phyloP scores from a whole-genome alignment of 1,140 invertebrate species.

The Drosophila repleta region DNA sequence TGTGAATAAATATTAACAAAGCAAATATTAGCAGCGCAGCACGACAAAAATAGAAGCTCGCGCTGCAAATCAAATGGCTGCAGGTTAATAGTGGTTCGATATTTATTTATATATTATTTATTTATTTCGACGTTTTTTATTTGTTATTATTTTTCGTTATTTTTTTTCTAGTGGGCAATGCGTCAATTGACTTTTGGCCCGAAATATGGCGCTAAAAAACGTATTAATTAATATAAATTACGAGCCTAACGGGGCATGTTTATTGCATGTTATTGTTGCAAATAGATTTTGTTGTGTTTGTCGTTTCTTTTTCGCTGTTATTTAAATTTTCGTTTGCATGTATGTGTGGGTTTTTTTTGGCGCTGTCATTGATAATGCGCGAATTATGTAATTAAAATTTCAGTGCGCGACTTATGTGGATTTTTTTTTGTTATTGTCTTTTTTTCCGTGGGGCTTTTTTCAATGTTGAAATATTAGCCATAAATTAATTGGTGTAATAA shows the following conservation, averaged over 20 bases:
- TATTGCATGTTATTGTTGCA: conserved; percentile 48
- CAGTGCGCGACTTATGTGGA: conserved; percentile 28
- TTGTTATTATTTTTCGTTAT: conserved; percentile 33
- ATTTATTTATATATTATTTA: conserved; percentile 72
- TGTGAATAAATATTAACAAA: conserved; percentile 38
- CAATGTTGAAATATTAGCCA: conserved; percentile 51
- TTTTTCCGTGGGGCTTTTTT: conserved; percentile 8
- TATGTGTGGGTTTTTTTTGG: not conserved
- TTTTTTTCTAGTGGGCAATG: not conserved
- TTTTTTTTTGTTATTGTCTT: conserved; percentile 10
- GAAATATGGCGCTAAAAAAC: conserved; percentile 42
- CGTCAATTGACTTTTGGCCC: conserved; percentile 34
- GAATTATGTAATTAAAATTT: conserved; percentile 77
- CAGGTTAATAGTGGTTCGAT: conserved; percentile 40
- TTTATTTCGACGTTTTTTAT: conserved; percentile 47
- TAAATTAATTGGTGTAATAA: conserved; percentile 71
- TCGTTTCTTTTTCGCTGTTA: not conserved
- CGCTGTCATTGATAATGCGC: conserved; percentile 77
- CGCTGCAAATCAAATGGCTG: conserved; percentile 50
- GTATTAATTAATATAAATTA: conserved; percentile 80
- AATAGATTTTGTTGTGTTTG: conserved; percentile 23
- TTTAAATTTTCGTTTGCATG: not conserved
- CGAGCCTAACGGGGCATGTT: conserved; percentile 53
- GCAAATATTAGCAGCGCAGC: conserved; percentile 11
- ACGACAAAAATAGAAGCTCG: not conserved